Conservation (phyloP, 2,113 vertebrate genomes). For the Crotalus horridus region DNA sequence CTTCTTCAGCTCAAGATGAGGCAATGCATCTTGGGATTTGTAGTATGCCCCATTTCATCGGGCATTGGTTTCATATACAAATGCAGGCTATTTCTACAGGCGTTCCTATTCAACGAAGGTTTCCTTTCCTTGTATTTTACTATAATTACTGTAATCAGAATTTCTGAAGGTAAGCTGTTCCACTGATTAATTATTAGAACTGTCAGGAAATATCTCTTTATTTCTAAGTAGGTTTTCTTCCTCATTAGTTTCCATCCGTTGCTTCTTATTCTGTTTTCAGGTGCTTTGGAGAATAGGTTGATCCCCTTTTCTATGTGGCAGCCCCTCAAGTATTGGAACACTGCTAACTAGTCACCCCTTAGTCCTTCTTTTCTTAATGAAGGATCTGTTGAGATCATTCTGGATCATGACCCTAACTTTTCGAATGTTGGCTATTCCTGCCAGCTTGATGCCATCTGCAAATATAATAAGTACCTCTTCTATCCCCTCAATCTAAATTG, state of each 20-base stretch:
- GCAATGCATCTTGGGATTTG: background rate
- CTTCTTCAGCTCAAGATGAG: background rate
- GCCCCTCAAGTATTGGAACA: background rate
- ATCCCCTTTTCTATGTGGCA: background rate
- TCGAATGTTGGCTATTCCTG: background rate
- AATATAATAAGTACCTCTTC: background rate
- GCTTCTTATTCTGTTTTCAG: background rate
- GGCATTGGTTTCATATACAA: background rate
- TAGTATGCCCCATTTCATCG: background rate
- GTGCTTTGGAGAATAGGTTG: background rate
- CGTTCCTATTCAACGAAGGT: background rate
- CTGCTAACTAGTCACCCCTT: background rate
- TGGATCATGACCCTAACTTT: background rate
- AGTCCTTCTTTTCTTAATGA: background rate
- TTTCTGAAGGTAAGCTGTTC: background rate
- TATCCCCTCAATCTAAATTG: background rate
- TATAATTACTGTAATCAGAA: background rate
- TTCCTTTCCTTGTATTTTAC: background rate
- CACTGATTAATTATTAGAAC: background rate
- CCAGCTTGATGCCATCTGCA: background rate
- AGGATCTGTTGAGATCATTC: background rate
- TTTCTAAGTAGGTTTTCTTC: background rate
- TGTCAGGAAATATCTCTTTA: background rate
- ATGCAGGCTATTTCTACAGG: background rate
- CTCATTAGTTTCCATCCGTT: background rate